Conservation (phyloP, 2,888 invertebrate species). For the Xanthorhoe spadicearia region DNA sequence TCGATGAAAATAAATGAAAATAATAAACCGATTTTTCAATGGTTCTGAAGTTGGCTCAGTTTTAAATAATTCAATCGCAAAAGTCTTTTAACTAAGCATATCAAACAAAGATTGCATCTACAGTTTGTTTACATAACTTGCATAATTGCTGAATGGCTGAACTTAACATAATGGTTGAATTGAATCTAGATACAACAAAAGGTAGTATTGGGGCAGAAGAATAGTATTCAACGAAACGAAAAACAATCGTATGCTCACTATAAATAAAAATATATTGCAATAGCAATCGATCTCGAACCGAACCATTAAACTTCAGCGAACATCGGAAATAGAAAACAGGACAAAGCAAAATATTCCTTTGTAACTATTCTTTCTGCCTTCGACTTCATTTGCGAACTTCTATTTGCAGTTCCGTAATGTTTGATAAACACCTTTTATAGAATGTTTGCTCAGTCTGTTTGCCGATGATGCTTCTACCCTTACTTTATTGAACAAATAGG, state of each 20-base stretch:
- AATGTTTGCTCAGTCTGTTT: slow-evolving; percentile 40
- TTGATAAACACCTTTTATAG: slow-evolving; percentile 25
- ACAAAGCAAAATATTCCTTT: slow-evolving; percentile 73
- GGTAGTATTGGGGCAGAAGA: background rate
- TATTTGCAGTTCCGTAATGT: slow-evolving; percentile 42
- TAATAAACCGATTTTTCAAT: too few relatives aligned
- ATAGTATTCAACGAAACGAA: background rate
- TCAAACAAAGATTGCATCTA: too few relatives aligned
- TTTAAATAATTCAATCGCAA: too few relatives aligned
- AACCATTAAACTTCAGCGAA: slow-evolving; percentile 74
- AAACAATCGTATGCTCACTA: slow-evolving; percentile 38
- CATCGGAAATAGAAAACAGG: slow-evolving; percentile 65
- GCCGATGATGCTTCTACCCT: slow-evolving; percentile 19
- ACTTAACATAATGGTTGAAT: too few relatives aligned
- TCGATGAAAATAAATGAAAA: too few relatives aligned
- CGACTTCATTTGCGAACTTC: slow-evolving; percentile 62
- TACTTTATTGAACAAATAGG: slow-evolving; percentile 24
- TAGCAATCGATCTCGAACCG: slow-evolving; percentile 68
- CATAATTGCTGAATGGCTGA: too few relatives aligned
- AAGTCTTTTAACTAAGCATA: too few relatives aligned
- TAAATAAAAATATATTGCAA: slow-evolving; percentile 75
- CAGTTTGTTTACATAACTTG: too few relatives aligned
- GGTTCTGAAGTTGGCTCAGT: too few relatives aligned
- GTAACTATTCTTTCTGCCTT: slow-evolving; percentile 56
- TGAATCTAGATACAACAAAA: background rate